Conservation (phyloP, 1,140 invertebrate genomes). For the Diorhabda elongata region DNA sequence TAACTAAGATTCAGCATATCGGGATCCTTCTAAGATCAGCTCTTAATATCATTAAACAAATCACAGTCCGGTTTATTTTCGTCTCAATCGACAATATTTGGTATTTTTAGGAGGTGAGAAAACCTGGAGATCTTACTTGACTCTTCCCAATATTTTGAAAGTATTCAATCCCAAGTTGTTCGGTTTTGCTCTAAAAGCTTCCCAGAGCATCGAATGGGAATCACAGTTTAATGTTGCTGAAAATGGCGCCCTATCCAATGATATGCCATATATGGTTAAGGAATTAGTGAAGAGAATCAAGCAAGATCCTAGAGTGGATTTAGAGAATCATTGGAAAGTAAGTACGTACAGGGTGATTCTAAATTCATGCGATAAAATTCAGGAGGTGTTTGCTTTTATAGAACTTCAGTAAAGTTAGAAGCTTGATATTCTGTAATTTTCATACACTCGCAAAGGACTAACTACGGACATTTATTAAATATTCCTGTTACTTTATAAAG, state of each 20-base stretch:
- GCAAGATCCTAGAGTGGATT: conserved; percentile 55
- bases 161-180: conserved; percentile 61
- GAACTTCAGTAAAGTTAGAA: too few relatives aligned
- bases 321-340: conserved; percentile 67
- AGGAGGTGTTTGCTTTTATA: too few relatives aligned
- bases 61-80: too few relatives aligned
- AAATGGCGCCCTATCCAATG: conserved; percentile 54
- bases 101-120: conserved; percentile 3
- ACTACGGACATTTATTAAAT: too few relatives aligned
- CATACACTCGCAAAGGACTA: too few relatives aligned
- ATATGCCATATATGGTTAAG: conserved; percentile 61
- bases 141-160: conserved; percentile 57
- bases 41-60: too few relatives aligned
- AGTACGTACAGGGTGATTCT: neutral
- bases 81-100: neutral
- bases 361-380: too few relatives aligned
- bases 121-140: conserved; percentile 24
- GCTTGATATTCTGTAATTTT: too few relatives aligned
- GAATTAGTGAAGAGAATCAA: conserved; percentile 58
- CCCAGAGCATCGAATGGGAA: conserved; percentile 44
- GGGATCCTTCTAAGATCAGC: too few relatives aligned
- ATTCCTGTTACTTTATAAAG: too few relatives aligned
- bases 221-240: conserved; percentile 64
- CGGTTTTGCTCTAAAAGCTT: conserved; percentile 55
- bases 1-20: too few relatives aligned